Conservation (phyloP, 2,888 invertebrate species). For the Idaea straminata region DNA sequence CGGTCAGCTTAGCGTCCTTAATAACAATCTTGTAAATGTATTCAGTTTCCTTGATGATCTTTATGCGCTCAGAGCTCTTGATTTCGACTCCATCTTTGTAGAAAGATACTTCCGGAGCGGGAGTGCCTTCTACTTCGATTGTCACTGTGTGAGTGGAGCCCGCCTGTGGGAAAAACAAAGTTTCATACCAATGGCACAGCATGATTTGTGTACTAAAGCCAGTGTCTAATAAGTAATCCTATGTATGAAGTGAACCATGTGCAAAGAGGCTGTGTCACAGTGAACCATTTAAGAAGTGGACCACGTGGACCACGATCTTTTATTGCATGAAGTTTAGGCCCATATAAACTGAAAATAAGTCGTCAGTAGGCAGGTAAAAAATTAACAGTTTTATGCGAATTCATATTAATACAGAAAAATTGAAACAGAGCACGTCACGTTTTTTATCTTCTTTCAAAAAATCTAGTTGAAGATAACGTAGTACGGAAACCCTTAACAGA, state of each 20-base stretch:
- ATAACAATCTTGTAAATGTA: slow-evolving; percentile 85
- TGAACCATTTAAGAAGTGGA: too few species aligned
- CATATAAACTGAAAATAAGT: too few species aligned
- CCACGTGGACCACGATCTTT: too few species aligned
- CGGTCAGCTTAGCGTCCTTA: slow-evolving; percentile 85
- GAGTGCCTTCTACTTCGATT: slow-evolving; percentile 91
- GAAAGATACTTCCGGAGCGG: slow-evolving; percentile 89
- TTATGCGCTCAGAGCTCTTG: slow-evolving; percentile 85
- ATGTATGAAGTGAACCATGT: background rate
- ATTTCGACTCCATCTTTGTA: slow-evolving; percentile 93
- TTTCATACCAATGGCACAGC: background rate
- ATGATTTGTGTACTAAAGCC: background rate
- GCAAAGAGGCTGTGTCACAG: too few species aligned
- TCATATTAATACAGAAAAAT: too few species aligned
- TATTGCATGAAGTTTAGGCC: too few species aligned
- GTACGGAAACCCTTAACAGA: too few species aligned
- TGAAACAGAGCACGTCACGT: too few species aligned
- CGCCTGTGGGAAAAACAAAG: slow-evolving; percentile 36
- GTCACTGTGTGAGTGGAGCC: slow-evolving; percentile 88
- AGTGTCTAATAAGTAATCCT: background rate
- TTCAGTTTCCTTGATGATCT: slow-evolving; percentile 85
- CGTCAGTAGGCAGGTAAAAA: too few species aligned
- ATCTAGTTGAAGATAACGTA: too few species aligned
- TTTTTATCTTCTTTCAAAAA: too few species aligned
- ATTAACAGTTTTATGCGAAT: too few species aligned